Evolutionary conservation across 2,113 vertebrate species (phyloP).

Genomic region (Lepidothrix coronata): DNA sequence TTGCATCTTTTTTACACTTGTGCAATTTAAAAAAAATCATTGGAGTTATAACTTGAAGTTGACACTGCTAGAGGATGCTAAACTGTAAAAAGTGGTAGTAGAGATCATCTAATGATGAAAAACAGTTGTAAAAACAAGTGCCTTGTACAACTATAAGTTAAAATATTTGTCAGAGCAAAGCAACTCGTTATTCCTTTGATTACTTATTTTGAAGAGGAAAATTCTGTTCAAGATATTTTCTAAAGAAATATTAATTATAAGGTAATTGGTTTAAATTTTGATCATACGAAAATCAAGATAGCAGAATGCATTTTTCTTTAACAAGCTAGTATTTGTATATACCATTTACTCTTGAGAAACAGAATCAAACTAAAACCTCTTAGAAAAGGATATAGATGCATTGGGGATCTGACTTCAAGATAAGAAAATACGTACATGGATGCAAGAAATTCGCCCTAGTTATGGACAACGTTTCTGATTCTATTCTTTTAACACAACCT

Average conservation of each 20-base stretch:
- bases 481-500: background rate
- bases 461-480: background rate
- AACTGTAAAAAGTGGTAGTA: background rate
- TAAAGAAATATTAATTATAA: background rate
- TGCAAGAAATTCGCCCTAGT: background rate
- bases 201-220: background rate
- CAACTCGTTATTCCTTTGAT: background rate
- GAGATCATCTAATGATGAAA: constrained; percentile 23
- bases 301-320: background rate
- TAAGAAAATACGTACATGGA: background rate
- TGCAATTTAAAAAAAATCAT: constrained; percentile 29
- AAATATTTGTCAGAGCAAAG: constrained; percentile 33
- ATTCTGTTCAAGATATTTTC: background rate
- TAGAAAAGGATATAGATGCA: background rate
- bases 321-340: background rate
- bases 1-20: background rate
- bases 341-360: background rate
- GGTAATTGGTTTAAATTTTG: background rate
- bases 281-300: background rate
- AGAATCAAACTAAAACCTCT: background rate
- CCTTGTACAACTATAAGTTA: background rate
- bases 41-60: constrained; percentile 44
- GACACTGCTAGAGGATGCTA: constrained; percentile 42
- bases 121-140: background rate
- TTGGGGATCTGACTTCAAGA: background rate